Evolutionary conservation across 2,797 vertebrate species (phyloP).

Genomic region (Euthynnus affinis): DNA sequence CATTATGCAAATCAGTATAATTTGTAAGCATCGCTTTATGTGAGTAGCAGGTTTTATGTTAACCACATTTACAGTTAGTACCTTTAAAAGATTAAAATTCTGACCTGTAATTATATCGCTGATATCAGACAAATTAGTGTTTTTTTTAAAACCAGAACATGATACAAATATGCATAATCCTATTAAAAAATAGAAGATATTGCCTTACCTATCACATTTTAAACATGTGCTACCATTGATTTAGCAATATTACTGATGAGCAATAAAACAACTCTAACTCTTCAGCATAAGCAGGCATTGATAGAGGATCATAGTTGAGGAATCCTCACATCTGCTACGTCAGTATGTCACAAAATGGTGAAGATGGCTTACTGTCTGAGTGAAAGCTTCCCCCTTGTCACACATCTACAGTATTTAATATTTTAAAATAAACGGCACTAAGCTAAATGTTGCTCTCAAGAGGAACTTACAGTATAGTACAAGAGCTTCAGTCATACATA

Average conservation of each 20-base stretch:
- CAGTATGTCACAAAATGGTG: constrained; percentile 18
- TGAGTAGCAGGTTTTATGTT: constrained; percentile 48
- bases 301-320: not conserved
- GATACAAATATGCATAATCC: constrained; percentile 8
- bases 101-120: constrained; percentile 42
- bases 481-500: not conserved
- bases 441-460: constrained; percentile 29
- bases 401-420: constrained; percentile 35
- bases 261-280: not conserved
- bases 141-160: not conserved
- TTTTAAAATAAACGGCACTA: constrained; percentile 45
- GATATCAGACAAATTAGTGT: constrained; percentile 33
- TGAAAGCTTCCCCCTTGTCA: constrained; percentile 35
- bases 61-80: constrained; percentile 36
- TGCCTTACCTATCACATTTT: not conserved
- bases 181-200: not conserved
- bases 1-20: constrained; percentile 62
- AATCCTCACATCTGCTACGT: not conserved
- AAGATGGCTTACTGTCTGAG: not conserved
- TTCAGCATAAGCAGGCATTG: not conserved
- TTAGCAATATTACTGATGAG: constrained; percentile 20
- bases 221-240: not conserved
- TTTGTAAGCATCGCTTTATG: constrained; percentile 48
- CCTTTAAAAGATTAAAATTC: constrained; percentile 39
- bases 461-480: constrained; percentile 14